Percentiles rank a stretch among this genome's conserved stretches.
These are phyloP conservation scores for Cassiopea xamachana DNA, from an alignment of 30 jellyfish, hydroid and myxozoan species.

Conservation along the genomic window DNA sequence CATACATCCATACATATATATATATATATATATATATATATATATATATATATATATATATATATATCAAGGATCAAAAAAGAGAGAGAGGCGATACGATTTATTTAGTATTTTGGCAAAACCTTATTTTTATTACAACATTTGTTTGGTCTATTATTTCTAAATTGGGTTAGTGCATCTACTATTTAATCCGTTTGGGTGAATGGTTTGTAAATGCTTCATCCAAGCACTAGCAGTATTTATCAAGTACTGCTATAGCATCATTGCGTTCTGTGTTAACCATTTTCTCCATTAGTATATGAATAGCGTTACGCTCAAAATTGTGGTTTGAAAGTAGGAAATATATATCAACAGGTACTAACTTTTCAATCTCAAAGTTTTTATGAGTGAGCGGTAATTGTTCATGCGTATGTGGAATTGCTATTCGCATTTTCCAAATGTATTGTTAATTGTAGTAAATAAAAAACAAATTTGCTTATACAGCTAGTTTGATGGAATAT, in stretches of 20 bases:
- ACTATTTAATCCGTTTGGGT: constrained; percentile 34
- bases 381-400: constrained; percentile 9
- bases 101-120: not conserved
- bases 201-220: not conserved
- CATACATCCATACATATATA: no score
- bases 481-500: no score
- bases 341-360: constrained; percentile 8
- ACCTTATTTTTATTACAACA: not conserved
- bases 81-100: not conserved
- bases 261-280: constrained; percentile 21
- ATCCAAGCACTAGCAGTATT: no score
- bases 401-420: not conserved
- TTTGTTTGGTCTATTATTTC: not conserved
- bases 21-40: no score
- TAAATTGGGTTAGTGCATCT: constrained; percentile 16
- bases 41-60: no score
- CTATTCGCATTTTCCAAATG: not conserved
- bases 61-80: no score
- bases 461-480: not conserved
- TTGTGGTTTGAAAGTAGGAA: constrained; percentile 11
- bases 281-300: constrained; percentile 3
- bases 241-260: not conserved
- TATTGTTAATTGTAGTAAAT: not conserved
- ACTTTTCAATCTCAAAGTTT: not conserved
- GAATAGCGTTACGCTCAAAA: constrained; percentile 15